These are phyloP conservation scores for Papilio dardanus DNA, from an alignment of 1,140 invertebrate species.

Conservation along the genomic window DNA sequence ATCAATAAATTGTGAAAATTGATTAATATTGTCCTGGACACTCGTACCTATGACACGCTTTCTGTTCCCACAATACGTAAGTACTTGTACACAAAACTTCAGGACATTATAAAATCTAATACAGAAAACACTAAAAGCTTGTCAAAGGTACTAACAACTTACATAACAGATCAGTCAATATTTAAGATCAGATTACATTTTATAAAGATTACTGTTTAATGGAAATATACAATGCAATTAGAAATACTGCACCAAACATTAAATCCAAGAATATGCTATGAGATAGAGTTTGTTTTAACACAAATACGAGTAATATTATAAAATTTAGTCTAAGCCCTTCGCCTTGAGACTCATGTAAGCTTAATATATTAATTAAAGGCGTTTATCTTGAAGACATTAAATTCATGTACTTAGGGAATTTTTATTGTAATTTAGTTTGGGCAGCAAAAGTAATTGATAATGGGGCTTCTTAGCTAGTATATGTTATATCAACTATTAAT, in stretches of 20 bases:
- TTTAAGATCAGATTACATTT: slow-evolving; percentile 60
- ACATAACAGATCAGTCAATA: slow-evolving; percentile 53
- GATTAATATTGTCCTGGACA: slow-evolving; percentile 58
- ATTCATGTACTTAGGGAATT: slow-evolving; percentile 41
- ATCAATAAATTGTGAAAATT: slow-evolving; percentile 64
- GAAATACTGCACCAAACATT: slow-evolving; percentile 81
- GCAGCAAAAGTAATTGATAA: slow-evolving; percentile 61
- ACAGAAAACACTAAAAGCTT: slow-evolving; percentile 48
- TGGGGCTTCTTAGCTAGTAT: slow-evolving; percentile 50
- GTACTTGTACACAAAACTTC: neutral
- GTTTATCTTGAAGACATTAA: slow-evolving; percentile 53
- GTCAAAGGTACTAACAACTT: slow-evolving; percentile 56
- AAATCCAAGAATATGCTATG: slow-evolving; percentile 77
- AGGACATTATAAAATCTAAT: slow-evolving; percentile 2
- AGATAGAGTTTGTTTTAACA: slow-evolving; percentile 69
- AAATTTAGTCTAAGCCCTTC: slow-evolving; percentile 75
- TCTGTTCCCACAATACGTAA: slow-evolving; percentile 22
- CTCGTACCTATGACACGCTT: slow-evolving; percentile 59
- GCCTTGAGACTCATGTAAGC: slow-evolving; percentile 67
- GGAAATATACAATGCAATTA: slow-evolving; percentile 81
- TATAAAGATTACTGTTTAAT: slow-evolving; percentile 73
- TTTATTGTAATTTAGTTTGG: slow-evolving; percentile 59
- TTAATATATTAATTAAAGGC: slow-evolving; percentile 52
- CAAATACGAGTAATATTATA: slow-evolving; percentile 54
- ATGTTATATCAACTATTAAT: slow-evolving; percentile 14